Evolutionary conservation across 2,797 vertebrate species (phyloP).

Genomic region (Pseudopleuronectes americanus): DNA sequence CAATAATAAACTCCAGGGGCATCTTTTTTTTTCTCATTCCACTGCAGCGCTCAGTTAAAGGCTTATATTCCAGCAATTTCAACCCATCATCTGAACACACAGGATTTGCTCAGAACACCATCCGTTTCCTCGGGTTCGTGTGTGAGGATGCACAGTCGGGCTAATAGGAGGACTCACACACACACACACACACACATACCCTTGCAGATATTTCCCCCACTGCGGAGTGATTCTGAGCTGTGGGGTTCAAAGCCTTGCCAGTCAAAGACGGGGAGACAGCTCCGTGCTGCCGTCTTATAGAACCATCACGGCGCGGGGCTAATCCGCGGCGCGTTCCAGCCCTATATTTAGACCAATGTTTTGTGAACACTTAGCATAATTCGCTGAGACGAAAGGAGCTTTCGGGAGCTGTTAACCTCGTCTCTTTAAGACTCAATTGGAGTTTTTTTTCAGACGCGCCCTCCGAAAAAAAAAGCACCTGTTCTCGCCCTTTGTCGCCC

Average conservation of each 20-base stretch:
- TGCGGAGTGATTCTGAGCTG: slow-evolving; percentile 61
- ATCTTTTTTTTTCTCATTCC: slow-evolving; percentile 46
- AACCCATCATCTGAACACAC: slow-evolving; percentile 41
- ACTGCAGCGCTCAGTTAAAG: slow-evolving; percentile 44
- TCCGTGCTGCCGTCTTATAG: slow-evolving; percentile 65
- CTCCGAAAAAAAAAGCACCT: slow-evolving; percentile 62
- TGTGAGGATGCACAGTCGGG: slow-evolving; percentile 37
- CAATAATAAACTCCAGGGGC: slow-evolving; percentile 46
- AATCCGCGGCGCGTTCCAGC: slow-evolving; percentile 72
- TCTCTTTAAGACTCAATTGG: slow-evolving; percentile 69
- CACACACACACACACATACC: slow-evolving; percentile 23
- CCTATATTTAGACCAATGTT: slow-evolving; percentile 82
- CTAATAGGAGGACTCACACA: slow-evolving; percentile 42
- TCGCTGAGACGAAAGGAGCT: slow-evolving; percentile 74
- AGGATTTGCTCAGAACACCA: slow-evolving; percentile 48
- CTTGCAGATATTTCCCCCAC: slow-evolving; percentile 58
- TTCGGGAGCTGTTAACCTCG: slow-evolving; percentile 73
- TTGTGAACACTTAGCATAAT: slow-evolving; percentile 80
- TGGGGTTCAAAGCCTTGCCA: slow-evolving; percentile 73
- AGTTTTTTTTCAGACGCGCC: slow-evolving; percentile 52
- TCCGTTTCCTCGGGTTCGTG: slow-evolving; percentile 26
- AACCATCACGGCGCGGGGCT: slow-evolving; percentile 72
- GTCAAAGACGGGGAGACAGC: slow-evolving; percentile 70
- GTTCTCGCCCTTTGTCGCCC: slow-evolving; percentile 46
- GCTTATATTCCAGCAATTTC: slow-evolving; percentile 40